Percentiles rank a stretch among this genome's conserved stretches.
phyloP scores from a whole-genome alignment of 2,113 vertebrate species.

The Platysternon megacephalum region DNA sequence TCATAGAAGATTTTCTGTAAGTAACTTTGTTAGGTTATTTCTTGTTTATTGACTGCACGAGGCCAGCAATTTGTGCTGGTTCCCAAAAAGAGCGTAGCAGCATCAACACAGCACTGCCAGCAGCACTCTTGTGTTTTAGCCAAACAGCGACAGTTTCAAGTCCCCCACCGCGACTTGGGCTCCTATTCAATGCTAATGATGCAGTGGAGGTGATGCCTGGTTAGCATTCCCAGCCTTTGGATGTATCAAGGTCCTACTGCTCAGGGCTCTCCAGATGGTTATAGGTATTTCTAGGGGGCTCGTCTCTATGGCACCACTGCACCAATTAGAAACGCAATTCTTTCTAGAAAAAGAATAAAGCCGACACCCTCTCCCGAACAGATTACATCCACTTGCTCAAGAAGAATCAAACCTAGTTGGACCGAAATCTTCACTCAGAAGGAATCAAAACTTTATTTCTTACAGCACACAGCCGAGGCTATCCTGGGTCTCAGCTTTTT shows the following conservation, averaged over 20 bases:
- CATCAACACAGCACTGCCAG: background rate
- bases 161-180: background rate
- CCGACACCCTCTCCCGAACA: background rate
- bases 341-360: background rate
- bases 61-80: fast-evolving
- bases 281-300: fast-evolving
- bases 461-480: too few species aligned
- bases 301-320: background rate
- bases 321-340: too few species aligned
- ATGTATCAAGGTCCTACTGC: background rate
- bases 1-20: background rate
- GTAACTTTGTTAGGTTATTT: background rate
- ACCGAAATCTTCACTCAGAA: background rate
- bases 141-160: background rate
- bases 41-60: background rate
- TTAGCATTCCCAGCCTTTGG: background rate
- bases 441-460: background rate
- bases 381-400: background rate
- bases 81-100: background rate
- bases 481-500: too few species aligned
- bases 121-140: fast-evolving
- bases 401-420: background rate
- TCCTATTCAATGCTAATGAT: background rate
- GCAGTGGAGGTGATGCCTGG: background rate
- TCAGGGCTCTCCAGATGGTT: background rate